Percentiles rank a stretch among this genome's conserved stretches.
Evolutionary conservation across 2,888 invertebrate species (phyloP).

Genomic region (Pristionchus fissidentatus): DNA sequence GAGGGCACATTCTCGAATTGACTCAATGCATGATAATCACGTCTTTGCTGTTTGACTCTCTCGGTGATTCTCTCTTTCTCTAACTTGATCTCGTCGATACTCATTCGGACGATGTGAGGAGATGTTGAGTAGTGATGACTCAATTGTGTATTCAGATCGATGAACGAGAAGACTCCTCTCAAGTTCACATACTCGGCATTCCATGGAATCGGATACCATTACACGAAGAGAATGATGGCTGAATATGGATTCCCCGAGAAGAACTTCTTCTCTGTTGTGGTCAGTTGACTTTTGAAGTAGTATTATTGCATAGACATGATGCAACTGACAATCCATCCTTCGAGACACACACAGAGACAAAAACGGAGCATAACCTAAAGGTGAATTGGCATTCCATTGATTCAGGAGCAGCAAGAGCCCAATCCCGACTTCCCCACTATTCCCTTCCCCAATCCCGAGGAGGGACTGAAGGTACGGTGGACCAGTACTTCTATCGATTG

Average conservation of each 20-base stretch:
- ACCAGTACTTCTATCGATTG: not conserved
- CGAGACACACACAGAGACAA: not conserved
- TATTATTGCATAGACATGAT: not conserved
- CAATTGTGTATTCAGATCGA: constrained; percentile 56
- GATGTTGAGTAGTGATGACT: not conserved
- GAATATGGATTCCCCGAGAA: constrained; percentile 82
- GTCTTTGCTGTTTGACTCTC: too few relatives aligned
- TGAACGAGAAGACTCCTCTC: constrained; percentile 77
- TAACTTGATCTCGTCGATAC: too few relatives aligned
- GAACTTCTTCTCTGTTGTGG: constrained; percentile 75
- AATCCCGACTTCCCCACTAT: constrained; percentile 98
- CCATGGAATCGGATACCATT: constrained; percentile 95
- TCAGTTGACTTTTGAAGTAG: constrained; percentile 33
- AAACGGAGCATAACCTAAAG: not conserved
- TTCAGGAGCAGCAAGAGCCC: constrained; percentile 83
- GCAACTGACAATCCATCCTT: too few relatives aligned
- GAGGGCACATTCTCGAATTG: too few relatives aligned
- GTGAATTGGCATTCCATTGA: not conserved
- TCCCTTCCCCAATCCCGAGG: constrained; percentile 97
- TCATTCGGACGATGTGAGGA: too few relatives aligned
- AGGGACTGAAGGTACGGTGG: constrained; percentile 81
- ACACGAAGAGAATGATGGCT: constrained; percentile 85
- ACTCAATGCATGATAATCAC: too few relatives aligned
- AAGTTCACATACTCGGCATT: constrained; percentile 92
- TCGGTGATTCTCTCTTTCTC: too few relatives aligned